A percentile compares a stretch with the other conserved stretches of the same genome.
These are phyloP conservation scores for Bembecia ichneumoniformis DNA, from an alignment of 2,888 invertebrate genomes.

Conservation along the genomic window DNA sequence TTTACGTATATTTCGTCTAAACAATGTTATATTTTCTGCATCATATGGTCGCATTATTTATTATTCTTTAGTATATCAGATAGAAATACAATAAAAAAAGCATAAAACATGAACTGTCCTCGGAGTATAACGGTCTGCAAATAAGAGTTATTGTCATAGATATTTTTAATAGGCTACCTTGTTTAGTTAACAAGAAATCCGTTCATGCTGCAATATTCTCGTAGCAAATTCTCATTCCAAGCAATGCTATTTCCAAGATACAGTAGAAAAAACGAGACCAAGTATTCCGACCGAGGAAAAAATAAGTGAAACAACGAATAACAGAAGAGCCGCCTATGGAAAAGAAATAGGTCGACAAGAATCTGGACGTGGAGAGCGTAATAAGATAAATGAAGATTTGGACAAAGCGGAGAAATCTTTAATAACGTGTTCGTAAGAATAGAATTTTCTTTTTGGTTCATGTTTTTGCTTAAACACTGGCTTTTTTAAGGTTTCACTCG, in stretches of 20 bases:
- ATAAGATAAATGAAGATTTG: constrained; percentile 20
- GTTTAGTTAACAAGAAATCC: neutral
- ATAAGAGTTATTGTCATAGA: too few relatives aligned
- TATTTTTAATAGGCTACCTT: too few relatives aligned
- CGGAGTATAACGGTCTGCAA: too few relatives aligned
- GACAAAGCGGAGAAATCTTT: neutral
- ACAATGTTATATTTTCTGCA: too few relatives aligned
- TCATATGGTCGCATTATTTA: too few relatives aligned
- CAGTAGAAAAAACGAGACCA: neutral
- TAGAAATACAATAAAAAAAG: too few relatives aligned
- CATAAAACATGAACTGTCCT: too few relatives aligned
- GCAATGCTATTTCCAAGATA: neutral
- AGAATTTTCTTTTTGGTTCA: neutral
- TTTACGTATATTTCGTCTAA: too few relatives aligned
- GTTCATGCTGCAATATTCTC: neutral
- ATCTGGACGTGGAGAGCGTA: constrained; percentile 7
- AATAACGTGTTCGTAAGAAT: neutral
- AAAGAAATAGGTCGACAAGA: constrained; percentile 18
- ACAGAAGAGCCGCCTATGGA: constrained; percentile 10
- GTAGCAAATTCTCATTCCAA: neutral
- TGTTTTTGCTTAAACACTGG: neutral
- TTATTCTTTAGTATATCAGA: too few relatives aligned
- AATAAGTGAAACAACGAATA: constrained; percentile 15
- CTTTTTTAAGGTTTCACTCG: neutral
- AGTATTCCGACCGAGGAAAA: neutral